Evolutionary conservation across 1,140 invertebrate species (phyloP), one percentile per base, ranked within the genome.

Genomic region (Samia ricini): DNA sequence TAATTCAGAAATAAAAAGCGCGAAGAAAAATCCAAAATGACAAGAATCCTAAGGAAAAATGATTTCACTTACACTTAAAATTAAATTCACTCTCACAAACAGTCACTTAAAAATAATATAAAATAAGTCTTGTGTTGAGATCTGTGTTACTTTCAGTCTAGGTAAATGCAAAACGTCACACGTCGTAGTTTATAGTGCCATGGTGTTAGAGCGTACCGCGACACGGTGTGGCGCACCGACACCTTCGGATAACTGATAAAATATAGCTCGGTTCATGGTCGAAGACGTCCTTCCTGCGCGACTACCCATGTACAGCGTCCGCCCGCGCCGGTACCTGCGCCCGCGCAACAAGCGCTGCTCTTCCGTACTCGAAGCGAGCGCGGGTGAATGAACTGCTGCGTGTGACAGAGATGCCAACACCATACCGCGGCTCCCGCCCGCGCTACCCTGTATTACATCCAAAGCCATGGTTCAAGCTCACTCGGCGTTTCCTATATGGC

Each of bases 81-180:
- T 77, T 76, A 72, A 72, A 71, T 79, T 64, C 72, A 81, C 85
- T 77, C 83, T 85, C 83, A 72, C 55, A 61, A 76, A 83, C 71
- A 67, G 81, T 83, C 83, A 89, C 85, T 89, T 81, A 89, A 87
- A 71, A 78, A 66, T 83, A 80, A 65, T 54, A 71, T 69, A 76
- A 71, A 81, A 84, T 85, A 86, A 89, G 87, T 89, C 87, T 89
- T 89, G 71, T 76, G 64, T 82, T 89, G 85, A 89, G 87, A 89
- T 89, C 87, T 84, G 77, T 65, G 85, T 89, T 89, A 75, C 87
- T 72, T 81, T 87, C 85, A 88, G 84, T 89, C 84, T 85, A 79
- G 68, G 56, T 75, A 72, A 74, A 74, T 74, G 69, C 68, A 71
- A 68, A 66, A 66, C 60, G 68, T 72, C 67, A 74, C 66, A 75